phyloP scores from a whole-genome alignment of 2,888 invertebrate genomes.

The Trimorus sp. region DNA sequence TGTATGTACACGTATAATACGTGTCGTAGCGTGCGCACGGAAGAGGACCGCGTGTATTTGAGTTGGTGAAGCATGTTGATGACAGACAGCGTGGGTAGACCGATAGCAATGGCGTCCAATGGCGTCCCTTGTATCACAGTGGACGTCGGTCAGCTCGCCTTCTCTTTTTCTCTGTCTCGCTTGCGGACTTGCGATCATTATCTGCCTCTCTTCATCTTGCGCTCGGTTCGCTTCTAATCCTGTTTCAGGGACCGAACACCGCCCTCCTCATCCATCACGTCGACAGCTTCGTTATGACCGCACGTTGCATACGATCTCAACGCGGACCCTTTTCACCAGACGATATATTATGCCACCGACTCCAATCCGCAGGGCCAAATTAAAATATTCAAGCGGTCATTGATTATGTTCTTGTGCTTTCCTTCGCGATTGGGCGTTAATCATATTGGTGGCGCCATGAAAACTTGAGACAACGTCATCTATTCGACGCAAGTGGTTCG shows the following conservation, averaged over 20 bases:
- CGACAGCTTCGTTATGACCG: constrained; percentile 80
- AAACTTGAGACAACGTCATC: constrained; percentile 25
- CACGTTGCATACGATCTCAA: constrained; percentile 74
- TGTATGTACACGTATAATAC: constrained; percentile 6
- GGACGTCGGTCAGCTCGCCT: constrained; percentile 71
- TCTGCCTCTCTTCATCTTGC: constrained; percentile 66
- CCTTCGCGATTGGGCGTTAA: constrained; percentile 30
- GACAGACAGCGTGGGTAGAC: constrained; percentile 79
- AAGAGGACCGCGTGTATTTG: constrained; percentile 77
- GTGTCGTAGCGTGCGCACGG: constrained; percentile 69
- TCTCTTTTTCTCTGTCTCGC: constrained; percentile 60
- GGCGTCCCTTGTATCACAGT: constrained; percentile 76
- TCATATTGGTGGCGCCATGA: constrained; percentile 17
- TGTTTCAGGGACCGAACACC: constrained; percentile 71
- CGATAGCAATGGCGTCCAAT: constrained; percentile 75
- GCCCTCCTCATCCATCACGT: constrained; percentile 78
- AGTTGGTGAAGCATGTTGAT: constrained; percentile 79
- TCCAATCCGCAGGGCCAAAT: constrained; percentile 57
- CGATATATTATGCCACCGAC: constrained; percentile 73
- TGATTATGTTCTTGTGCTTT: constrained; percentile 47
- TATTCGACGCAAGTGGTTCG: constrained; percentile 16
- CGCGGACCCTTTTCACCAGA: constrained; percentile 73
- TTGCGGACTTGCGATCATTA: constrained; percentile 47
- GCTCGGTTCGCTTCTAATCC: constrained; percentile 69
- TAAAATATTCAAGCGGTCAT: constrained; percentile 68